Evolutionary conservation across 2,888 invertebrate species (phyloP), one percentile per base, ranked within the genome.

Genomic region (Rhamnusium bicolor): DNA sequence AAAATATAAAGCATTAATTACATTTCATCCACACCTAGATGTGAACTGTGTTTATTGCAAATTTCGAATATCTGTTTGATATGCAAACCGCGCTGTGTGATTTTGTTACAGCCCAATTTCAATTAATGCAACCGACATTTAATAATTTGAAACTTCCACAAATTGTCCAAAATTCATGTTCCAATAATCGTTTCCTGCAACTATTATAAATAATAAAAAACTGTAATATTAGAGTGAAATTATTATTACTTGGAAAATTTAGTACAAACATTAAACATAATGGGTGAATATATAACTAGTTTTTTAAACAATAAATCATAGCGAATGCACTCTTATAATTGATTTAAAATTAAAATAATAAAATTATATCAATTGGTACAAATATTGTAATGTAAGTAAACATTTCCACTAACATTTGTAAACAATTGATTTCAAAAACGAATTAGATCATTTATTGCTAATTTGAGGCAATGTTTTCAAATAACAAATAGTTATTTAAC

Each of bases 1-100:
- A 85, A 86, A 86, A 86, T 86, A 86, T 86, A 86, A 86, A 87
- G 87, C 86, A 85, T 86, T 85, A 86, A 87, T 87, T 86, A 85
- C 83, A 77, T 81, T 83, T 83, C 79, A 84, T 83, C 84, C 81
- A 80, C 84, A 84, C 84, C 85, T 84, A 83, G 80, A 81, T 76
- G 73, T 79, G 79, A 73, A 78, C 80, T 73, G 72, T 80, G 81
- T 80, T 81, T 82, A 81, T 82, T 80, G 82, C 81, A 79, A 81
- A 81, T 82, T 82, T 82, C 79, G 79, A 76, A 78, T 74, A 79
- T 77, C 77, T 76, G 78, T 79, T 82, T 80, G 79, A 78, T 80
- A 79, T 79, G 75, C 79, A 69, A 68, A 74, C 75, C 79, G 76
- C 76, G 80, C 76, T 76, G 71, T 54, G 69, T 56, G 21, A 80